Conservation (phyloP, 2,113 vertebrate species). For the Solea solea region DNA sequence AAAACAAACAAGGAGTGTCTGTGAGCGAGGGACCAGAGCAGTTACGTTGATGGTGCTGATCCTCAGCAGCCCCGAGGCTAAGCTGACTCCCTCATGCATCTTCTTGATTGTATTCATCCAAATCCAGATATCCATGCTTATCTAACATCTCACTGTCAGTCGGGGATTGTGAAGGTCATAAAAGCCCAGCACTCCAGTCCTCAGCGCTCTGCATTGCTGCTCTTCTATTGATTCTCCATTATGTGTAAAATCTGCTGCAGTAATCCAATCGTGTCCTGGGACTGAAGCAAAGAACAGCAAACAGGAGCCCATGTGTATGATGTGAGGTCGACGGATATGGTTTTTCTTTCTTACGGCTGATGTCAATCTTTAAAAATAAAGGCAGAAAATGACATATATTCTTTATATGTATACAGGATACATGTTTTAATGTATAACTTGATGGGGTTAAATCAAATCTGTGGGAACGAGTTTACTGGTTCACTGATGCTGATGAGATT, state of each 20-base stretch:
- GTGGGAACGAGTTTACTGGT: too few species aligned
- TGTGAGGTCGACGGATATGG: not conserved
- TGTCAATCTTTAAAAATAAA: too few species aligned
- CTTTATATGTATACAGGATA: too few species aligned
- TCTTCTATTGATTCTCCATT: constrained; percentile 70
- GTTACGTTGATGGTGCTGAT: constrained; percentile 51
- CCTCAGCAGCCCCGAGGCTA: constrained; percentile 32
- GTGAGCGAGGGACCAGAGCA: constrained; percentile 25
- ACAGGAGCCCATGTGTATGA: constrained; percentile 7
- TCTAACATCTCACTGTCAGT: constrained; percentile 36
- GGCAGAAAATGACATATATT: too few species aligned
- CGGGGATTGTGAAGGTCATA: constrained; percentile 53
- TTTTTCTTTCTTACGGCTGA: too few species aligned
- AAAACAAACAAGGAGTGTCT: constrained; percentile 3
- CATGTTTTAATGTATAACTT: too few species aligned
- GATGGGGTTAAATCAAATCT: too few species aligned
- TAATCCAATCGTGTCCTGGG: constrained; percentile 67
- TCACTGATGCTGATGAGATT: too few species aligned
- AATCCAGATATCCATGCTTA: constrained; percentile 60
- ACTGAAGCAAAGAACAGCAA: constrained; percentile 49
- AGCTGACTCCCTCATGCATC: constrained; percentile 44
- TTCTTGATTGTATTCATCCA: constrained; percentile 52
- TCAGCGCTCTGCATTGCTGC: constrained; percentile 31
- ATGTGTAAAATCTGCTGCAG: constrained; percentile 61
- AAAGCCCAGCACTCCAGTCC: constrained; percentile 33